Percentiles rank a stretch among this genome's conserved stretches.
phyloP scores from a whole-genome alignment of 2,113 vertebrate species.

The Mustelus asterias region DNA sequence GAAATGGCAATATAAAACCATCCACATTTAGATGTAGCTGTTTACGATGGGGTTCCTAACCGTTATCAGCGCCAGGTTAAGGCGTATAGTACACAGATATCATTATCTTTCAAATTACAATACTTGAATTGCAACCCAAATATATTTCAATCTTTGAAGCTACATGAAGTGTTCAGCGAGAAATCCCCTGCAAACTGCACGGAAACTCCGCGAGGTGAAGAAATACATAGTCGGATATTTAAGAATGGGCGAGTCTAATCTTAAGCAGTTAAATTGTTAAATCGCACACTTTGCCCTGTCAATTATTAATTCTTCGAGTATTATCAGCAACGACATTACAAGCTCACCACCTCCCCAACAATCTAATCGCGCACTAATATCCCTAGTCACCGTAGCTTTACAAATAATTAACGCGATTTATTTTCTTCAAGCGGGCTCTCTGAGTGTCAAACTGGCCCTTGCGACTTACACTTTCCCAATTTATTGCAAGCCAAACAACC shows the following conservation, averaged over 20 bases:
- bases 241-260: too few relatives aligned
- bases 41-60: neutral
- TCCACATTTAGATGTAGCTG: neutral
- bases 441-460: neutral
- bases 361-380: neutral
- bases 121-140: neutral
- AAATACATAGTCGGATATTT: neutral
- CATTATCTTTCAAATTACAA: neutral
- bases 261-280: neutral
- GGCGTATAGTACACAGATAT: too few relatives aligned
- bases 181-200: neutral
- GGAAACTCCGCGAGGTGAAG: neutral
- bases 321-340: neutral
- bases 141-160: neutral
- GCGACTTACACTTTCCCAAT: neutral
- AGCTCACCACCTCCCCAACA: neutral
- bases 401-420: slow-evolving; percentile 1
- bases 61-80: too few relatives aligned
- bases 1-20: neutral
- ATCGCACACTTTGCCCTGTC: neutral
- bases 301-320: neutral
- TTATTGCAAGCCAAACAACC: neutral
- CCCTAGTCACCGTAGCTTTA: neutral
- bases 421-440: neutral
- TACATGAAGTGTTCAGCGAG: neutral